These are phyloP conservation scores for Ecdyonurus torrentis DNA, from an alignment of 2,888 invertebrate species.

Conservation along the genomic window DNA sequence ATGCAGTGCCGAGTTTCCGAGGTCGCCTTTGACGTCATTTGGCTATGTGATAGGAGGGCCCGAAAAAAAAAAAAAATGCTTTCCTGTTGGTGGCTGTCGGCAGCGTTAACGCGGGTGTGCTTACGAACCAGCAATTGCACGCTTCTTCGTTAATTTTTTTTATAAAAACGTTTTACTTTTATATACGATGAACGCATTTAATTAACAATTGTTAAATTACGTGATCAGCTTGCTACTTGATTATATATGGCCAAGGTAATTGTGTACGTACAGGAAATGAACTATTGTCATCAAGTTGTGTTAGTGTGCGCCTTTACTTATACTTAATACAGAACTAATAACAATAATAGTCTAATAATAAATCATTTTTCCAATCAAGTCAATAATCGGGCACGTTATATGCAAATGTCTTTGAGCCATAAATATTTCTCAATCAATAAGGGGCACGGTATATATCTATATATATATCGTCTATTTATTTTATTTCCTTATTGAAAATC, in stretches of 20 bases:
- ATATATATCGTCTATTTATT: no score
- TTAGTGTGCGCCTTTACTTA: no score
- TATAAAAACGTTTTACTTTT: no score
- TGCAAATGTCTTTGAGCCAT: no score
- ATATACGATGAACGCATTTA: background rate
- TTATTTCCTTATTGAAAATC: no score
- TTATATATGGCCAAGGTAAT: background rate
- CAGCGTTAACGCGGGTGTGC: background rate
- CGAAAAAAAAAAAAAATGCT: background rate
- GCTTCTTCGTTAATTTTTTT: background rate
- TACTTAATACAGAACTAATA: no score
- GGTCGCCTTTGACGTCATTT: constrained; percentile 3
- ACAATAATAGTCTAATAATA: no score
- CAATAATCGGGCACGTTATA: no score
- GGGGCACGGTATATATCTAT: no score
- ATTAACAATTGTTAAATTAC: background rate
- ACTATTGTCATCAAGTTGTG: background rate
- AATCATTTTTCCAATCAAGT: no score
- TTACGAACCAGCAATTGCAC: background rate
- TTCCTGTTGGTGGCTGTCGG: background rate
- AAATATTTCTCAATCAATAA: no score
- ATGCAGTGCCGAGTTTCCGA: background rate
- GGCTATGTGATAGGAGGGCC: background rate
- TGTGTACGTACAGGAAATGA: background rate
- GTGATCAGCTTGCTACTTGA: background rate